phyloP scores from a whole-genome alignment of 2,797 vertebrate species.

The Pseudochaenichthys georgianus region DNA sequence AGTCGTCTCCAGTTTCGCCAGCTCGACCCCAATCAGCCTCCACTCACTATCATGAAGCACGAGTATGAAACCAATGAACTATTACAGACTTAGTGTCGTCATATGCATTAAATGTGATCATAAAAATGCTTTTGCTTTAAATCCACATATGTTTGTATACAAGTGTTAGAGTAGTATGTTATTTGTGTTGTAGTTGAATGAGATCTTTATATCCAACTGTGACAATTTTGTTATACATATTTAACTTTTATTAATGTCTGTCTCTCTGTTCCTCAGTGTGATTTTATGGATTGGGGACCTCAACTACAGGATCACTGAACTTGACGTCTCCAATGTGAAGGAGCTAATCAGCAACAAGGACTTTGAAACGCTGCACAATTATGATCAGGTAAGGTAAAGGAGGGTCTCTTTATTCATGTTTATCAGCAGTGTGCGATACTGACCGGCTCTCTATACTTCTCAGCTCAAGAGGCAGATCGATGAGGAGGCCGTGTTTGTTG shows the following conservation, averaged over 20 bases:
- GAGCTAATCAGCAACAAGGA: constrained; percentile 90
- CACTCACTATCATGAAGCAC: constrained; percentile 92
- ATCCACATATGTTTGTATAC: constrained; percentile 9
- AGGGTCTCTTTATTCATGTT: not conserved
- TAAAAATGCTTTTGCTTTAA: not conserved
- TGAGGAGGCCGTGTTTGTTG: constrained; percentile 90
- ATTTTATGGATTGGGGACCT: constrained; percentile 97
- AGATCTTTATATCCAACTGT: not conserved
- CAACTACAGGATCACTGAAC: constrained; percentile 95
- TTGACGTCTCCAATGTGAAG: constrained; percentile 92
- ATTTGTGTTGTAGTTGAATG: not conserved
- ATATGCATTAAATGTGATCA: not conserved
- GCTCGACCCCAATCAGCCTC: constrained; percentile 82
- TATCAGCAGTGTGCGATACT: constrained; percentile 11
- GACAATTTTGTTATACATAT: not conserved
- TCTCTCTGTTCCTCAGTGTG: constrained; percentile 79
- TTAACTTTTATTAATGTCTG: not conserved
- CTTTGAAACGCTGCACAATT: constrained; percentile 87
- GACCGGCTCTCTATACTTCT: constrained; percentile 34
- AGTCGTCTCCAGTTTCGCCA: constrained; percentile 92
- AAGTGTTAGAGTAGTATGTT: not conserved
- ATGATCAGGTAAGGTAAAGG: constrained; percentile 90
- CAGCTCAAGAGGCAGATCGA: constrained; percentile 95
- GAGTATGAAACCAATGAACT: constrained; percentile 83
- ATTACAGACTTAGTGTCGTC: not conserved